Evolutionary conservation across 1,140 invertebrate genomes (phyloP).

Genomic region (Mesaphorura yosii): DNA sequence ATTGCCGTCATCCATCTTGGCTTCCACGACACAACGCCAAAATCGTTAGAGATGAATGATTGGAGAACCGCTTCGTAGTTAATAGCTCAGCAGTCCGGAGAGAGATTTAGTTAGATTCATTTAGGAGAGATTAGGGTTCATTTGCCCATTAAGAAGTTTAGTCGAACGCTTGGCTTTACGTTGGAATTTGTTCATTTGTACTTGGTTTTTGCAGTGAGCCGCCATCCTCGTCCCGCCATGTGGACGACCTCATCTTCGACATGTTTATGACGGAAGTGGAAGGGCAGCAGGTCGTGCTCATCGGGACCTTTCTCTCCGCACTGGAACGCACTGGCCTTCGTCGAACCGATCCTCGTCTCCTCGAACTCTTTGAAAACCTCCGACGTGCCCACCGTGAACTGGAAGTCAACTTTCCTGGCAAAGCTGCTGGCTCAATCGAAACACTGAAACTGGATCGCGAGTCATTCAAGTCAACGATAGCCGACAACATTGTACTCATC

Average conservation of each 20-base stretch:
- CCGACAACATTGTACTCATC: constrained; percentile 79
- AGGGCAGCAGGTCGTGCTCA: constrained; percentile 56
- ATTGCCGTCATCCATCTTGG: no score
- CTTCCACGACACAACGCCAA: no score
- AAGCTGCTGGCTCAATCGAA: constrained; percentile 52
- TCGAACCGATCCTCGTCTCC: constrained; percentile 70
- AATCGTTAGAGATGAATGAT: no score
- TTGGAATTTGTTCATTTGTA: no score
- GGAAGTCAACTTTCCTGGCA: not conserved
- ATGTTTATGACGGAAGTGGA: constrained; percentile 80
- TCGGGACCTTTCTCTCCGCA: constrained; percentile 76
- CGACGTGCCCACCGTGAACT: constrained; percentile 64
- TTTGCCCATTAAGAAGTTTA: no score
- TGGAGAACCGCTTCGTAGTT: no score
- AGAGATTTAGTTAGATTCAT: no score
- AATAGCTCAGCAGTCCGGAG: no score
- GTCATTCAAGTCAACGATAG: constrained; percentile 74
- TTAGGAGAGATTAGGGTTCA: no score
- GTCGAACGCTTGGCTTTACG: no score
- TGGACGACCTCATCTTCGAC: constrained; percentile 77
- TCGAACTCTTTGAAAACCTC: constrained; percentile 72
- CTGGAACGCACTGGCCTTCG: constrained; percentile 71
- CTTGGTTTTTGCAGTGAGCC: no score
- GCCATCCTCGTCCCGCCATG: no score
- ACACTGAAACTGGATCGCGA: constrained; percentile 69